phyloP scores from a whole-genome alignment of 2,888 invertebrate genomes.

The Scaptomyza tumidula region DNA sequence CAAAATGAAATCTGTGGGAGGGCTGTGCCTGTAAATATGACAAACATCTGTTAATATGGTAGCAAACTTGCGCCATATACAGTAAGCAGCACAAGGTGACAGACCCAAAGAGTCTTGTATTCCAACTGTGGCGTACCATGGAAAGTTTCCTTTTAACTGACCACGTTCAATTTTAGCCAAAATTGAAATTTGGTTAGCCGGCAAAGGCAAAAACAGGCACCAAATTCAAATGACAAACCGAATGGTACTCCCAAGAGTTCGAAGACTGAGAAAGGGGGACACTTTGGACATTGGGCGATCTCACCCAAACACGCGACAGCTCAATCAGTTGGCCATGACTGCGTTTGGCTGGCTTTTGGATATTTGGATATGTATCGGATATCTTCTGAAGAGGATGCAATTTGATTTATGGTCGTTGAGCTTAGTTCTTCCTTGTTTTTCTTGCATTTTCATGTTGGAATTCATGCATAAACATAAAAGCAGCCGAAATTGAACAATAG shows the following conservation, averaged over 20 bases:
- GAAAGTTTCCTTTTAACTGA: conserved; percentile 53
- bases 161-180: conserved; percentile 36
- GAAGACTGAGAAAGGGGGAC: conserved; percentile 13
- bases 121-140: conserved; percentile 28
- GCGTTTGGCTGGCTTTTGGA: conserved; percentile 61
- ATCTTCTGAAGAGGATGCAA: conserved; percentile 34
- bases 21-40: conserved; percentile 50
- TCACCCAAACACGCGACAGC: conserved; percentile 78
- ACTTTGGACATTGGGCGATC: conserved; percentile 71
- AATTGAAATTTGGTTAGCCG: conserved; percentile 41
- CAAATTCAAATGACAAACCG: conserved; percentile 61
- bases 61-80: conserved; percentile 58
- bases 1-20: conserved; percentile 43
- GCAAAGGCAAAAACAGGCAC: conserved; percentile 54
- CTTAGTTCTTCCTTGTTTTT: conserved; percentile 69
- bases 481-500: conserved; percentile 77
- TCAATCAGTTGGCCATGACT: conserved; percentile 78
- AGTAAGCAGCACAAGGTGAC: conserved; percentile 32
- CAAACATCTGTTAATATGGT: conserved; percentile 54
- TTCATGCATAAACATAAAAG: conserved; percentile 78
- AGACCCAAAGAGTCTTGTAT: conserved; percentile 12
- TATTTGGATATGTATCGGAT: not conserved
- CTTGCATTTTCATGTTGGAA: conserved; percentile 74
- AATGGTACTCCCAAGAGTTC: conserved; percentile 11
- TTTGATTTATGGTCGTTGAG: conserved; percentile 69